Base-by-base conservation (phyloP, 1,140 invertebrate genomes). In the Drosophila rufa region DNA sequence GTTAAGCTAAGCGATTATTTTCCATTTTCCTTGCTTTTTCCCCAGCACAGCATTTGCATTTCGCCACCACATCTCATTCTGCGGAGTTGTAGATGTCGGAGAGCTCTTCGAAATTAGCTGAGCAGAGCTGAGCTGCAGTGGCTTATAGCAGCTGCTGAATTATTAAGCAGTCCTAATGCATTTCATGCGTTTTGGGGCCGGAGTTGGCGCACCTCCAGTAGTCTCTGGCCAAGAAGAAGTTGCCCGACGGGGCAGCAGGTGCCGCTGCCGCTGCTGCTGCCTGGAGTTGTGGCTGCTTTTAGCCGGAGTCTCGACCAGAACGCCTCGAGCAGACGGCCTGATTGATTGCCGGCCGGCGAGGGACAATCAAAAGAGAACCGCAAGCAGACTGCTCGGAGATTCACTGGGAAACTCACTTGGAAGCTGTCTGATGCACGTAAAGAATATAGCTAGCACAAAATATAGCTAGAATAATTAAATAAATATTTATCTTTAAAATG, bases 161-260 rank as follows among this genome's bases (percentile, higher is more conserved):
- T 87, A 87, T 87, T 89, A 75, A 87, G 48, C 33, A 77, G 47
- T 25, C 58, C 84, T 87, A 87, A 87, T 87, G 83, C 83, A 87
- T 83, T 87, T 87, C 61, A 83, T 87, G 83, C 84, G 83, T 86
- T 82, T 68, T 48, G 33, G 47, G 59, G 58, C 48, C 46, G 46
- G 48, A 71, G 53, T 53, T 65, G 43, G 43, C 59, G 47, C 68
- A 74, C 50, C 82, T 73, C 66, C 38, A 17, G 25, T 27, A 65
- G 25, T 27, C 62, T 66, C 56, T 74, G 64, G 55, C 45, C 73
- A 53, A 56, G 14, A 68, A 38, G 64, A 42, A 70, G 67, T 67
- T 40, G 22, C 50, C 33, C 61, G 30, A n/a, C 46, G 38, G 51
- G 51, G 47, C 47, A 67, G 60, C 45, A 64, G 57, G 30, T 60